Conservation (phyloP, 2,113 vertebrate genomes). For the Limnothrissa miodon region DNA sequence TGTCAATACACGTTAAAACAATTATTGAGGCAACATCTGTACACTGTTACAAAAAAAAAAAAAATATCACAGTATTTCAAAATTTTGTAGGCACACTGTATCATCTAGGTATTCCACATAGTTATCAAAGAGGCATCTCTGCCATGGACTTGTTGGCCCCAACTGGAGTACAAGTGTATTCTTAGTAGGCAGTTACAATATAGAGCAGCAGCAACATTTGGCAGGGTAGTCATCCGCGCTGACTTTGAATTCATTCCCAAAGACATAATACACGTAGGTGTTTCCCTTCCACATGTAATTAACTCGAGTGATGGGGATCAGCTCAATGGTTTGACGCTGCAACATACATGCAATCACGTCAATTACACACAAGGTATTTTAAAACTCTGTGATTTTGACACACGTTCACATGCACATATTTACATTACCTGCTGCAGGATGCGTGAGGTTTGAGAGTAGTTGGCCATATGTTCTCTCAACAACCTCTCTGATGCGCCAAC, state of each 20-base stretch:
- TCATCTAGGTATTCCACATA: neutral
- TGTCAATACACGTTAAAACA: neutral
- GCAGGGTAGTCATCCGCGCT: slow-evolving; percentile 66
- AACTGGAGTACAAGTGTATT: neutral
- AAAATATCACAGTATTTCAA: neutral
- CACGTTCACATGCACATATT: neutral
- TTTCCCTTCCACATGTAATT: slow-evolving; percentile 72
- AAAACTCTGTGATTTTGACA: neutral
- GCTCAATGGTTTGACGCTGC: slow-evolving; percentile 76
- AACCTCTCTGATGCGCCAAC: slow-evolving; percentile 66
- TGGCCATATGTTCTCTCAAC: slow-evolving; percentile 68
- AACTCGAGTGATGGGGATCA: slow-evolving; percentile 76
- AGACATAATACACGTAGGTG: slow-evolving; percentile 64
- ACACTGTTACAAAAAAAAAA: neutral
- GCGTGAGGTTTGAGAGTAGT: slow-evolving; percentile 60
- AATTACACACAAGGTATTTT: neutral
- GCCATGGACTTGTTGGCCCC: neutral
- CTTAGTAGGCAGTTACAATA: slow-evolving; percentile 32
- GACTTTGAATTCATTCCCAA: slow-evolving; percentile 72
- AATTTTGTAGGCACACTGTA: neutral
- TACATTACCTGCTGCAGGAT: slow-evolving; percentile 75
- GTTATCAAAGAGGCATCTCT: neutral
- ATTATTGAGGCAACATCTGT: neutral
- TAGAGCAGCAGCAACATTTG: slow-evolving; percentile 74
- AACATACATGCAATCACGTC: neutral